Base-by-base conservation (phyloP, 1,140 invertebrate genomes). In the Scaptomyza montana region DNA sequence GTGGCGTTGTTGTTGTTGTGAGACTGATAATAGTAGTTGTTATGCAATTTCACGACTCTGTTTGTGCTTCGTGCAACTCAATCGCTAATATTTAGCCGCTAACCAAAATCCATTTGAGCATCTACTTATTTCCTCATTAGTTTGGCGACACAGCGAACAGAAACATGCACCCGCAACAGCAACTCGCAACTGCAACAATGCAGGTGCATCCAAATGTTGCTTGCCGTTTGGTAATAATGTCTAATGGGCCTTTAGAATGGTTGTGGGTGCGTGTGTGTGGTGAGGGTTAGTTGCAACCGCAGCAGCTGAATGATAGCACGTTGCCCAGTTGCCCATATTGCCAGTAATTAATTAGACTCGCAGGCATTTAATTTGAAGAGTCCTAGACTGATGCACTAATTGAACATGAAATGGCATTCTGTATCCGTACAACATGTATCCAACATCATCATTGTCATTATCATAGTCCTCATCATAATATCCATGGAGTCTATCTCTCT, bases 261-360 rank as follows among this genome's bases (percentile, higher is more conserved):
- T 33, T 25, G 21, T 25, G 2, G 21, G 2, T 25, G 30, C 1
- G 30, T 33, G 30, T 33, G 30, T 6, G 30, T 33, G 30, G 3
- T 25, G 21, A 25, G 30, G 30, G 33, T 6, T 53, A 39, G 25
- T 4, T 63, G 53, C 47, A 61, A 19, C 39, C 25, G 19, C 56
- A 53, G 61, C 54, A 49, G 47, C 49, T 39, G 36, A 21, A 50
- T 13, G 54, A 47, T 28, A 30, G 33, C 25, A 21, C 25, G 19
- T 13, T 43, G 36, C 36, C 53, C 13, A 12, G 33, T 36, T 65
- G 19, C 13, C 63, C 74, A 63, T 65, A 66, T 56, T 39, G 13
- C 19, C 70, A 53, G 74, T 84, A 84, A 89, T 89, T 89, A 89
- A 89, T 89, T 89, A 89, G 85, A 89, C 84, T 89, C 67, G 79